Percentiles rank a stretch among this genome's conserved stretches.
Evolutionary conservation across 2,797 vertebrate species (phyloP).

Genomic region (Limnodromus scolopaceus): DNA sequence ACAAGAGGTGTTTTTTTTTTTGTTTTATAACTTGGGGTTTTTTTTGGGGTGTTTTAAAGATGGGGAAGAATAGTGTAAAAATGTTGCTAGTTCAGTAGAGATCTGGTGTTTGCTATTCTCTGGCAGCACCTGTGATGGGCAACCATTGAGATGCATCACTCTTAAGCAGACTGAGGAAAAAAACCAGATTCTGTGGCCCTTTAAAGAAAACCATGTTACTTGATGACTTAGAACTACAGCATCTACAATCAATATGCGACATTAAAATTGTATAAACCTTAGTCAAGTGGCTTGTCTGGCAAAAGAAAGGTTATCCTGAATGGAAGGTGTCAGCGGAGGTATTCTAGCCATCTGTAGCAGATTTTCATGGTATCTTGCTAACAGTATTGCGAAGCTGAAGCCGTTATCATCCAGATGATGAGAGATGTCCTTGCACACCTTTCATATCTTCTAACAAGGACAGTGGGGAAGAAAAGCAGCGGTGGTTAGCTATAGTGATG

Average conservation of each 20-base stretch:
- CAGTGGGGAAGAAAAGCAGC: background rate
- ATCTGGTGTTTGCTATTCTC: background rate
- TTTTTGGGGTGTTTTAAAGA: background rate
- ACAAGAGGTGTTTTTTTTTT: background rate
- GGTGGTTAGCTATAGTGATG: background rate
- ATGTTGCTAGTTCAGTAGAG: background rate
- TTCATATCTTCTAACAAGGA: background rate
- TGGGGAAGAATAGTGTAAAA: background rate
- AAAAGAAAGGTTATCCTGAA: background rate
- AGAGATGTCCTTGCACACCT: background rate
- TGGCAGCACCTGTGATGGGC: background rate
- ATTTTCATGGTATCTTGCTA: background rate
- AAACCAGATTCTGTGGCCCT: background rate
- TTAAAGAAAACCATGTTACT: background rate
- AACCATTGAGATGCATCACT: fast-evolving
- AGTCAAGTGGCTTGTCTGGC: background rate
- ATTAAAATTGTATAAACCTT: background rate
- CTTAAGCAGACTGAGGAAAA: background rate
- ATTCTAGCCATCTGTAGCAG: background rate
- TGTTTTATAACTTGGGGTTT: background rate
- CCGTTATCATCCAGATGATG: background rate
- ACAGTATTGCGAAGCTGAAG: background rate
- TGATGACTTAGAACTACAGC: background rate
- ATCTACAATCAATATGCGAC: fast-evolving
- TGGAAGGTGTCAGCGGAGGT: background rate